phyloP scores from a whole-genome alignment of 2,113 vertebrate species.

The Rousettus leschenaultii region DNA sequence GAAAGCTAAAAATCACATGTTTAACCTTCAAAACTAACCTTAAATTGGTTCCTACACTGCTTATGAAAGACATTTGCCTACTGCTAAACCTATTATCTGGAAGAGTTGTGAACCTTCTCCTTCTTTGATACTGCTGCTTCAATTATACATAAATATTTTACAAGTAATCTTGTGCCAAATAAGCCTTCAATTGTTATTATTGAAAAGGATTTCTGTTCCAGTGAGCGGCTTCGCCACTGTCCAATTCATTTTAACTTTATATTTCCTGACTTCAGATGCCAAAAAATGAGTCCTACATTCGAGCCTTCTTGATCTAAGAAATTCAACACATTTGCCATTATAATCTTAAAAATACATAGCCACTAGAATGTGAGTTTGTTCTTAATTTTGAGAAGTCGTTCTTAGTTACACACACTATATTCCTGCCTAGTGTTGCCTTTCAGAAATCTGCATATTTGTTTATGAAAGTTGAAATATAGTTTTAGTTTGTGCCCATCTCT shows the following conservation, averaged over 20 bases:
- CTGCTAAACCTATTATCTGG: conserved; percentile 11
- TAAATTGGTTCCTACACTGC: background rate
- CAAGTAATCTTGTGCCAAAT: background rate
- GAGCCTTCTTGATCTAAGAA: background rate
- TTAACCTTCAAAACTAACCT: conserved; percentile 22
- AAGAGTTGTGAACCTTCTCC: background rate
- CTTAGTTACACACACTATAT: background rate
- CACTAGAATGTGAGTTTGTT: background rate
- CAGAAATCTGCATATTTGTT: background rate
- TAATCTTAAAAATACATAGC: background rate
- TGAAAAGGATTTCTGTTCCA: conserved; percentile 38
- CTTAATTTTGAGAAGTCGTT: background rate
- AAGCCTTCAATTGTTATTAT: conserved; percentile 4
- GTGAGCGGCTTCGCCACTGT: background rate
- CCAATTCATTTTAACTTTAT: conserved; percentile 50
- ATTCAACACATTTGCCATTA: background rate
- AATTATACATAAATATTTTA: conserved; percentile 42
- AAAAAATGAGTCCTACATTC: conserved; percentile 11
- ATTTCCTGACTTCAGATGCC: background rate
- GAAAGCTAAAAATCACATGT: background rate
- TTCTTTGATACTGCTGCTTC: background rate
- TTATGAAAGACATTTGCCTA: background rate
- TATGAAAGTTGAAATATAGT: background rate
- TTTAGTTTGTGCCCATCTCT: background rate
- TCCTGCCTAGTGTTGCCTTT: background rate